Percentiles rank a stretch among this genome's conserved stretches.
phyloP scores from a whole-genome alignment of 2,113 vertebrate genomes.

The Ophthalmolycus amberensis region DNA sequence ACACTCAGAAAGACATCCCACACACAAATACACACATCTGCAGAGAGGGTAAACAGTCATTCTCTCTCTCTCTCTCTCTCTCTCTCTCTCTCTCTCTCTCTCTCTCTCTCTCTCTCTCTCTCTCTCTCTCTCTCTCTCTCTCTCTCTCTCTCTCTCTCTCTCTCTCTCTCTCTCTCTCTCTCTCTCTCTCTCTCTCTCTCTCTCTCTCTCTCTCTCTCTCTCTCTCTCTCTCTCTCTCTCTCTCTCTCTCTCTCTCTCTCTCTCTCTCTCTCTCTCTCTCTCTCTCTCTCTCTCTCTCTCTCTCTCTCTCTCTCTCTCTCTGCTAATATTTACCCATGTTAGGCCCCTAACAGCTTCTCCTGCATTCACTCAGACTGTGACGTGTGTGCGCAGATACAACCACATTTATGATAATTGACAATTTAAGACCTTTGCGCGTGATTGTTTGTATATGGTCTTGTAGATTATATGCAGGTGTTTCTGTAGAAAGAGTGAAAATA shows the following conservation, averaged over 20 bases:
- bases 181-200: background rate
- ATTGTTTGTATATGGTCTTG: background rate
- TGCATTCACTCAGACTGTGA: background rate
- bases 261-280: background rate
- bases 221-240: background rate
- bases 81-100: background rate
- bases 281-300: background rate
- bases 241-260: background rate
- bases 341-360: conserved; percentile 36
- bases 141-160: background rate
- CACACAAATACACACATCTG: conserved; percentile 64
- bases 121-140: background rate
- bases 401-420: background rate
- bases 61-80: background rate
- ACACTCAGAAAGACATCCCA: conserved; percentile 21
- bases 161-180: background rate
- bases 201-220: background rate
- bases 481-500: background rate
- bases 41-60: conserved; percentile 53
- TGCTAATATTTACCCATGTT: conserved; percentile 64
- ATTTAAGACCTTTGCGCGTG: background rate
- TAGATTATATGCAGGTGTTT: background rate
- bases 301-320: background rate
- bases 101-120: background rate
- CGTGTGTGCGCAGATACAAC: background rate